Conservation (phyloP, 1,140 invertebrate genomes). For the Anastrepha obliqua region DNA sequence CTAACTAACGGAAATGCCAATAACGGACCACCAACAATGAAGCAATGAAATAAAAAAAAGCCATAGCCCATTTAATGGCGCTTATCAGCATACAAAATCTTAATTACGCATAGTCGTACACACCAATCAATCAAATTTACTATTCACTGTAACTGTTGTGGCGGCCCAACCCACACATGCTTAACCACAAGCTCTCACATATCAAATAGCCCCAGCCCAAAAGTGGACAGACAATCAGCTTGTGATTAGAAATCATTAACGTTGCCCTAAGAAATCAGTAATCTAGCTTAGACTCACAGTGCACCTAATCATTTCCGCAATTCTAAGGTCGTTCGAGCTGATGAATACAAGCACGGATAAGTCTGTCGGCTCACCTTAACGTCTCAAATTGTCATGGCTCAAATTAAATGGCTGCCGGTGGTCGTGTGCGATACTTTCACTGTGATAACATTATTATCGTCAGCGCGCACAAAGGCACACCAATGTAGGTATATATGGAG, state of each 20-base stretch:
- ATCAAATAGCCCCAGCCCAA: not conserved
- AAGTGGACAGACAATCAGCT: conserved; percentile 39
- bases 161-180: conserved; percentile 28
- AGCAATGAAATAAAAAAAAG: not conserved
- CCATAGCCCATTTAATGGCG: conserved; percentile 23
- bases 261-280: conserved; percentile 14
- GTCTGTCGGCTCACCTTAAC: not conserved
- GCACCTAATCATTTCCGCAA: conserved; percentile 43
- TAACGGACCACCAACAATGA: not conserved
- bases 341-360: too few species aligned
- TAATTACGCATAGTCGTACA: not conserved
- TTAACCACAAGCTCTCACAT: conserved; percentile 5
- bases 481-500: not conserved
- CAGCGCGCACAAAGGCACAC: not conserved
- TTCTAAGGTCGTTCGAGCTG: conserved; percentile 1
- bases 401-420: conserved; percentile 45
- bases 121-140: conserved; percentile 34
- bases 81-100: conserved; percentile 25
- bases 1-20: conserved; percentile 26
- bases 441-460: conserved; percentile 57
- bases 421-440: conserved; percentile 56
- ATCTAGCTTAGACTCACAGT: not conserved
- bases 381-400: conserved; percentile 8
- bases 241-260: conserved; percentile 41
- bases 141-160: not conserved